Conservation (phyloP, 2,113 vertebrate species). For the Anser brachyrhynchus region DNA sequence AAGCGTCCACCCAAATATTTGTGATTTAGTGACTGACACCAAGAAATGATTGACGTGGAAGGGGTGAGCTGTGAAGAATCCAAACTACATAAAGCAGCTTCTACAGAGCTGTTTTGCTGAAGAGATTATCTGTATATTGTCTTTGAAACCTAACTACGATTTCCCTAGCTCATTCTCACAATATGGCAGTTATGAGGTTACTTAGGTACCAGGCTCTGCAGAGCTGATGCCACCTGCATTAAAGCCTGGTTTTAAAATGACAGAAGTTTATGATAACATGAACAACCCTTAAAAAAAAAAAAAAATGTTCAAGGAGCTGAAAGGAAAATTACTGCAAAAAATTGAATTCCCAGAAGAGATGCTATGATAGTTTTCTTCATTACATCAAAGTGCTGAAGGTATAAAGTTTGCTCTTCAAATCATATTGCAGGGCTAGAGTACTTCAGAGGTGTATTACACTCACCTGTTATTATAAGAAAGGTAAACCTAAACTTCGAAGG, state of each 20-base stretch:
- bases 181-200: not conserved
- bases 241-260: constrained; percentile 1
- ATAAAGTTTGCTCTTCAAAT: constrained; percentile 23
- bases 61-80: not conserved
- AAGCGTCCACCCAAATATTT: not conserved
- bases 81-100: not conserved
- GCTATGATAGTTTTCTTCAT: constrained; percentile 1
- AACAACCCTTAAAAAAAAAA: not conserved
- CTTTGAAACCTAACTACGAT: constrained; percentile 12
- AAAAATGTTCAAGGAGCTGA: constrained; percentile 24
- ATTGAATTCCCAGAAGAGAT: constrained; percentile 32
- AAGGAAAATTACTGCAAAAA: constrained; percentile 30
- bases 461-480: not conserved
- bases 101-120: not conserved
- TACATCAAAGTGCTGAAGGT: not conserved
- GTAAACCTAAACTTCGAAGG: not conserved
- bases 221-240: not conserved
- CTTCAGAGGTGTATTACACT: not conserved
- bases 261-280: not conserved
- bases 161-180: not conserved
- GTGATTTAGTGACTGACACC: constrained; percentile 11
- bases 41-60: not conserved
- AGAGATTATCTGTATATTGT: not conserved
- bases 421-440: not conserved
- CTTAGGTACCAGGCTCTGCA: not conserved